These are phyloP conservation scores for Arctopsyche grandis DNA, from an alignment of 1,140 invertebrate genomes.

Conservation along the genomic window DNA sequence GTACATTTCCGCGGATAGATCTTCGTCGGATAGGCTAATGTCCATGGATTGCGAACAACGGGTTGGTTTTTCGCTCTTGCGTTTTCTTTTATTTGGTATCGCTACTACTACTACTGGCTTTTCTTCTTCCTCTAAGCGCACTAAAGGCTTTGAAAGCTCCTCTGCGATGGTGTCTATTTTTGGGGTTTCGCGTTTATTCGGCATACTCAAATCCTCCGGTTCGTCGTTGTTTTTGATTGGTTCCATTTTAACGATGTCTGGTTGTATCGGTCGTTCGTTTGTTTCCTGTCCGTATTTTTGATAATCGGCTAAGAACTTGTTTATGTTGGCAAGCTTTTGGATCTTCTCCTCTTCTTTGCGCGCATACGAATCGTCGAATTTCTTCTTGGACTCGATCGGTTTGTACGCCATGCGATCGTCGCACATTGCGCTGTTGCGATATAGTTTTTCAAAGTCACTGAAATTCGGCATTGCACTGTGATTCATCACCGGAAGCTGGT, in stretches of 20 bases:
- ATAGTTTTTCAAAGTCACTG: slow-evolving; percentile 67
- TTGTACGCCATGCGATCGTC: slow-evolving; percentile 59
- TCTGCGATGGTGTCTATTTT: slow-evolving; percentile 71
- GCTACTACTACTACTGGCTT: slow-evolving; percentile 62
- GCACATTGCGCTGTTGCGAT: slow-evolving; percentile 60
- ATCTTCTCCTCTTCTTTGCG: slow-evolving; percentile 53
- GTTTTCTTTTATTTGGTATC: slow-evolving; percentile 75
- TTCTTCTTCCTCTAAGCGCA: slow-evolving; percentile 47
- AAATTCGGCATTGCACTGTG: slow-evolving; percentile 67
- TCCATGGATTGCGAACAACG: slow-evolving; percentile 78
- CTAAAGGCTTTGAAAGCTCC: slow-evolving; percentile 63
- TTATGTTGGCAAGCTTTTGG: slow-evolving; percentile 59
- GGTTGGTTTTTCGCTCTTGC: slow-evolving; percentile 90
- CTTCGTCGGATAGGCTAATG: slow-evolving; percentile 71
- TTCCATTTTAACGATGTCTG: slow-evolving; percentile 52
- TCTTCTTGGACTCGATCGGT: slow-evolving; percentile 56
- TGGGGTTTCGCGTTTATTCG: slow-evolving; percentile 67
- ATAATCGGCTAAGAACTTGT: slow-evolving; percentile 54
- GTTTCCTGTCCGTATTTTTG: slow-evolving; percentile 55
- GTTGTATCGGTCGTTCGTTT: slow-evolving; percentile 57
- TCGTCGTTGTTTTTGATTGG: slow-evolving; percentile 63
- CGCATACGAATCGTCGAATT: slow-evolving; percentile 61
- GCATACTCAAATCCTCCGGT: slow-evolving; percentile 75
- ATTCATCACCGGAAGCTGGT: slow-evolving; percentile 58
- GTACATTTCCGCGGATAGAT: slow-evolving; percentile 65